phyloP scores from a whole-genome alignment of 2,797 vertebrate species.

The Sebastiscus tertius region DNA sequence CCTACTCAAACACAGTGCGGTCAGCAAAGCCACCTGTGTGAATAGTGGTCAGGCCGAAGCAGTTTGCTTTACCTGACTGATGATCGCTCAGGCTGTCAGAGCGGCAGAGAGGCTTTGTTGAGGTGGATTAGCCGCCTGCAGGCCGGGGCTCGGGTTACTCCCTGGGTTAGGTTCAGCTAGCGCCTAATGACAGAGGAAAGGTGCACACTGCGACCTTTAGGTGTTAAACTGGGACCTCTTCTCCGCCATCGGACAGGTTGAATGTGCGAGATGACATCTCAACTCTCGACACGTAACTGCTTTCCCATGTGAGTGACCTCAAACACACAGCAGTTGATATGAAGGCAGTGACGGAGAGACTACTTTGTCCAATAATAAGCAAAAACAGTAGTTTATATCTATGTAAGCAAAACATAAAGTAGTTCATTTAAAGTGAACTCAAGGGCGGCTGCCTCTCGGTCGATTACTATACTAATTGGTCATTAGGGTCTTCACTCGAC shows the following conservation, averaged over 20 bases:
- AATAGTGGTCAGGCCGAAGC: slow-evolving; percentile 28
- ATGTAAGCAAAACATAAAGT: background rate
- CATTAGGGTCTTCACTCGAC: slow-evolving; percentile 8
- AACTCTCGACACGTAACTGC: background rate
- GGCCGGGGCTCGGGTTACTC: slow-evolving; percentile 54
- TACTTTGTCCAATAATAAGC: background rate
- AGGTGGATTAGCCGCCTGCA: slow-evolving; percentile 63
- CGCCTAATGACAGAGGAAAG: slow-evolving; percentile 49
- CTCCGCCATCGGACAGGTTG: slow-evolving; percentile 30
- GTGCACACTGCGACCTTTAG: slow-evolving; percentile 61
- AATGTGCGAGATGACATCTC: slow-evolving; percentile 49
- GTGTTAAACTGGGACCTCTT: slow-evolving; percentile 66
- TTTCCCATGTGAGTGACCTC: slow-evolving; percentile 4
- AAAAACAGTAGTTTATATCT: background rate
- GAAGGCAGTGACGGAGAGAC: background rate
- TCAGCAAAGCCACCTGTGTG: slow-evolving; percentile 64
- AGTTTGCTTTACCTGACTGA: slow-evolving; percentile 68
- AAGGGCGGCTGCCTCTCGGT: background rate
- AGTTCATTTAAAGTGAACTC: background rate
- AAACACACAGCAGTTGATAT: background rate
- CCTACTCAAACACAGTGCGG: slow-evolving; percentile 38
- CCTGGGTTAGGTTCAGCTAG: slow-evolving; percentile 43
- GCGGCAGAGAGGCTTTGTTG: slow-evolving; percentile 57
- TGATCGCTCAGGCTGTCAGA: slow-evolving; percentile 60
- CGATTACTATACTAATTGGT: slow-evolving; percentile 28